Percentiles rank a stretch among this genome's conserved stretches.
These are phyloP conservation scores for Elmis aenea DNA, from an alignment of 2,888 invertebrate genomes.

Conservation along the genomic window DNA sequence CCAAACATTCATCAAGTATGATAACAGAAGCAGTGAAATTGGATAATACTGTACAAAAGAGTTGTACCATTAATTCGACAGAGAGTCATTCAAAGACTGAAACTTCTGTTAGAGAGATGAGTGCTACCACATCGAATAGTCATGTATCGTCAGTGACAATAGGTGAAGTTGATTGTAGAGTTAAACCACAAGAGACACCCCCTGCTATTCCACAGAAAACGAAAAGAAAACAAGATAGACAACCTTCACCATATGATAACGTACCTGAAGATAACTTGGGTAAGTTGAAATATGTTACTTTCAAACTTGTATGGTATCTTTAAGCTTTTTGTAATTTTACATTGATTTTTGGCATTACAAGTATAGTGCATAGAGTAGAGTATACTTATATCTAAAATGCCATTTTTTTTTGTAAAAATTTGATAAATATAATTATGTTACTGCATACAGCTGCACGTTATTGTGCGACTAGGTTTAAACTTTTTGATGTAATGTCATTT, in stretches of 20 bases:
- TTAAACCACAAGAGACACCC: conserved; percentile 38
- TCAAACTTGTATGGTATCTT: no score
- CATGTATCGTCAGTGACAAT: conserved; percentile 9
- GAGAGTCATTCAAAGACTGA: conserved; percentile 10
- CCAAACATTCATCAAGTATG: conserved; percentile 17
- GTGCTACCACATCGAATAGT: conserved; percentile 9
- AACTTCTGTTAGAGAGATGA: conserved; percentile 9
- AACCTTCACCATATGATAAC: conserved; percentile 69
- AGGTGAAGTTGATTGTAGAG: conserved; percentile 27
- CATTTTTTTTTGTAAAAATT: no score
- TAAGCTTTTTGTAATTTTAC: no score
- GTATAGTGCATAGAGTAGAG: no score
- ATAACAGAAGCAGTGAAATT: conserved; percentile 32
- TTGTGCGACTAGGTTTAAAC: no score
- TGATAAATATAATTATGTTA: no score
- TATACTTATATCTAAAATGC: no score
- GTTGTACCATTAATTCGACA: conserved; percentile 2
- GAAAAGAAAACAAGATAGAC: conserved; percentile 52
- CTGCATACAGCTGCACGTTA: no score
- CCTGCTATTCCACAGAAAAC: conserved; percentile 63
- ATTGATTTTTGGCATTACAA: no score
- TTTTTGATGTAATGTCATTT: no score
- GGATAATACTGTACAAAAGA: conserved; percentile 32
- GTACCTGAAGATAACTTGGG: conserved; percentile 44
- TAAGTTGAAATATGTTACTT: conserved; percentile 10